Conservation (phyloP, 2,888 invertebrate species). For the Liopterus haemorrhoidalis region DNA sequence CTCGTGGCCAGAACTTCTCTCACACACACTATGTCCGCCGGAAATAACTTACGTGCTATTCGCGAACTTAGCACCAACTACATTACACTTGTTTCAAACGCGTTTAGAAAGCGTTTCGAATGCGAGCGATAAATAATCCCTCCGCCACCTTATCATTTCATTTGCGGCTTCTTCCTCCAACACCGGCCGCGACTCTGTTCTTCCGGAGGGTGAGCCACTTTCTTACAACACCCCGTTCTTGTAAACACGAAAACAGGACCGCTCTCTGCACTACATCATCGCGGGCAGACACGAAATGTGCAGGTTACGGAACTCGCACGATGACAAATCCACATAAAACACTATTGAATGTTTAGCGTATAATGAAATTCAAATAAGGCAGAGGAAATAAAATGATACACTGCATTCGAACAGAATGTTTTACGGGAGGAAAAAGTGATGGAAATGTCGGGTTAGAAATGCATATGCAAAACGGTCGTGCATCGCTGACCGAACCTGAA, state of each 20-base stretch:
- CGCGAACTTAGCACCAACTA: conserved; percentile 15
- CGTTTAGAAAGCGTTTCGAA: conserved; percentile 45
- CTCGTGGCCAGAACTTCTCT: conserved; percentile 10
- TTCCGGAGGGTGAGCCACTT: conserved; percentile 5
- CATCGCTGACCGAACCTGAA: no score
- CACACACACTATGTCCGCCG: conserved; percentile 28
- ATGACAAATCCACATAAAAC: background rate
- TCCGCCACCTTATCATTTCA: conserved; percentile 40
- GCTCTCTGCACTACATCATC: conserved; percentile 16
- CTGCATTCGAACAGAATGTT: no score
- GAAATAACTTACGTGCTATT: conserved; percentile 43
- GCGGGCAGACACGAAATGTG: conserved; percentile 1
- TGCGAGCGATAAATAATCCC: conserved; percentile 41
- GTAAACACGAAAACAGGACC: no score
- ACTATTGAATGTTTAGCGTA: no score
- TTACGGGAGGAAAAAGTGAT: no score
- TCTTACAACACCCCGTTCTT: conserved; percentile 10
- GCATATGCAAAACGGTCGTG: no score
- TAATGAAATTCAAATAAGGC: no score
- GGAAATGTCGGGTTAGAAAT: no score
- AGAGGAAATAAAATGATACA: no score
- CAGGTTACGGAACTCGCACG: background rate
- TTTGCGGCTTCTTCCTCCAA: conserved; percentile 40
- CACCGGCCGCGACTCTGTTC: conserved; percentile 2
- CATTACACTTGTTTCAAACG: conserved; percentile 39